Conservation (phyloP, 2,113 vertebrate genomes). For the Nothobranchius furzeri region DNA sequence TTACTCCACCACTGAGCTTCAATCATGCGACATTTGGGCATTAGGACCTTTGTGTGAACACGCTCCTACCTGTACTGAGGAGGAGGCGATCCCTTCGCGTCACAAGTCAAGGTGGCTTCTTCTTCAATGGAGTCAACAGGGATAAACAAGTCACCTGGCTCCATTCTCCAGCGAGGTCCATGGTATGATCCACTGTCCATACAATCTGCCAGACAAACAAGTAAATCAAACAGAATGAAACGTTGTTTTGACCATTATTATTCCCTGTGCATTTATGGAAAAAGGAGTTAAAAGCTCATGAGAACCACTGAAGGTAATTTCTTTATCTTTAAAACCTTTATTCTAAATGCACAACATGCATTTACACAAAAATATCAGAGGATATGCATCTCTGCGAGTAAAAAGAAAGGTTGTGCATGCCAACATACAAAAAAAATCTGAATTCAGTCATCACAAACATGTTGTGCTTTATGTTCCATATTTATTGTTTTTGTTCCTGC, state of each 20-base stretch:
- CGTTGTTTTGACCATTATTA: background rate
- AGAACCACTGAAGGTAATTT: background rate
- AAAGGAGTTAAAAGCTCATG: background rate
- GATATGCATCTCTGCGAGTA: no score
- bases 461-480: background rate
- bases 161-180: slow-evolving; percentile 81
- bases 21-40: no score
- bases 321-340: no score
- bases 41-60: no score
- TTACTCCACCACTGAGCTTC: no score
- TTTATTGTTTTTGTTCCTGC: background rate
- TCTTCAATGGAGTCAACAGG: slow-evolving; percentile 77
- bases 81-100: slow-evolving; percentile 73
- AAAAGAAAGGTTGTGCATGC: no score
- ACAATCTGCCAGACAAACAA: slow-evolving; percentile 65
- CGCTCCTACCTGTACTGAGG: slow-evolving; percentile 76
- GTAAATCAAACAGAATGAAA: background rate
- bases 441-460: background rate
- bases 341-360: no score
- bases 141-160: slow-evolving; percentile 78
- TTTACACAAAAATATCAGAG: no score
- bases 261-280: background rate
- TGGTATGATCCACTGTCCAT: slow-evolving; percentile 77
- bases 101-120: slow-evolving; percentile 79
- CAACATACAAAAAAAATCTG: background rate